Conservation (phyloP, 2,888 invertebrate species). For the Drosophila gaucha region DNA sequence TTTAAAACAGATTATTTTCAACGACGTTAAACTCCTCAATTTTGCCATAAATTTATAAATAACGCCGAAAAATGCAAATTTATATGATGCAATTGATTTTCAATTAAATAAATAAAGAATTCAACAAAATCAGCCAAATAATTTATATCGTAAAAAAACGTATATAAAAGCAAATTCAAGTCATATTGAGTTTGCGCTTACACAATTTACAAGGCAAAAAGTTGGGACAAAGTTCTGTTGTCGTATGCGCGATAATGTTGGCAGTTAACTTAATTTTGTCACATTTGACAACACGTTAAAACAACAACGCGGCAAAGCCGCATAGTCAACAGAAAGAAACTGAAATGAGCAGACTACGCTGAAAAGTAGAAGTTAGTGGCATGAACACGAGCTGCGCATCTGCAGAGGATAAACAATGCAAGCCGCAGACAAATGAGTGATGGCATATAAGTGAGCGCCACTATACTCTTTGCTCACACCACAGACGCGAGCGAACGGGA, state of each 20-base stretch:
- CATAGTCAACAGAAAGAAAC: slow-evolving; percentile 1
- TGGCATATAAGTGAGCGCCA: slow-evolving; percentile 41
- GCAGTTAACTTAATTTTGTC: slow-evolving; percentile 81
- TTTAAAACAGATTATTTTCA: background rate
- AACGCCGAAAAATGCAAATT: background rate
- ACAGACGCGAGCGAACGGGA: background rate
- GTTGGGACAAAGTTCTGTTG: slow-evolving; percentile 49
- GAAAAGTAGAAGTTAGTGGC: slow-evolving; percentile 40
- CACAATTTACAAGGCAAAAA: slow-evolving; percentile 19
- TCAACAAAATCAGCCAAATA: background rate
- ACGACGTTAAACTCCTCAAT: background rate
- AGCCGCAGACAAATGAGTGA: slow-evolving; percentile 75
- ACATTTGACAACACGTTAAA: slow-evolving; percentile 81
- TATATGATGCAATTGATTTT: background rate
- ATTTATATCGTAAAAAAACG: background rate
- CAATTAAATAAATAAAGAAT: slow-evolving; percentile 6
- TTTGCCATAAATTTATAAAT: background rate
- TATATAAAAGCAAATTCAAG: slow-evolving; percentile 1
- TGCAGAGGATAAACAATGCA: slow-evolving; percentile 64
- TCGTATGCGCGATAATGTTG: slow-evolving; percentile 70
- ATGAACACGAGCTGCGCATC: slow-evolving; percentile 32
- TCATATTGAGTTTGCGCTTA: slow-evolving; percentile 9
- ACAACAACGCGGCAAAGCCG: slow-evolving; percentile 34
- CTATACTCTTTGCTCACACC: slow-evolving; percentile 2
- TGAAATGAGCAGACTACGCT: slow-evolving; percentile 28